A percentile compares a stretch with the other conserved stretches of the same genome.
phyloP scores from a whole-genome alignment of 64 coral and sea anemone species.

The Montipora efflorescens region DNA sequence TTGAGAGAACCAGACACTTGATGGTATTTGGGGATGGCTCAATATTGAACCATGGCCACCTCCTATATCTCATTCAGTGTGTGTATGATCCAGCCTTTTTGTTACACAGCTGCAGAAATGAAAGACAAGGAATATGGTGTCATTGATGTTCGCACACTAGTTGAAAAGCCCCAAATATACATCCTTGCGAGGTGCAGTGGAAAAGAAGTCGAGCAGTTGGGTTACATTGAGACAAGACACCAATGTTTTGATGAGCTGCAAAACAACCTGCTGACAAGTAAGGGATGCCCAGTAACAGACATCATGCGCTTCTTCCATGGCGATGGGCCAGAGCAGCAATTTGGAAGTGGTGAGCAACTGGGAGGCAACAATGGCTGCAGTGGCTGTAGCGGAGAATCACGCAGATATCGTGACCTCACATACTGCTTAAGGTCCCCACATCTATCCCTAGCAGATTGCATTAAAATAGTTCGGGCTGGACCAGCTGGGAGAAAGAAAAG shows the following conservation, averaged over 20 bases:
- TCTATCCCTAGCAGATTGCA: conserved; percentile 35
- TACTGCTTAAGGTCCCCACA: conserved; percentile 52
- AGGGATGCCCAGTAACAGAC: conserved; percentile 12
- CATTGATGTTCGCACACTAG: conserved; percentile 37
- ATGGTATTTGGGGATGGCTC: conserved; percentile 63
- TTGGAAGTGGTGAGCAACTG: conserved; percentile 45
- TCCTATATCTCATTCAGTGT: conserved; percentile 13
- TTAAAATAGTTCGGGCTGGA: conserved; percentile 18
- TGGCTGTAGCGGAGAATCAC: conserved; percentile 23
- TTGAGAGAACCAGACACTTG: conserved; percentile 25
- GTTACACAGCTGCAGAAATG: conserved; percentile 48
- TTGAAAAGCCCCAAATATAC: background rate
- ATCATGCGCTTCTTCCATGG: conserved; percentile 36
- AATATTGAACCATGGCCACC: background rate
- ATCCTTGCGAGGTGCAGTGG: conserved; percentile 25
- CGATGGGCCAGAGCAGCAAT: background rate
- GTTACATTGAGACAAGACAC: conserved; percentile 12
- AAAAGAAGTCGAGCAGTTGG: conserved; percentile 46
- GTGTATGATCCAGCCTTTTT: conserved; percentile 67
- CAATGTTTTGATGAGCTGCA: conserved; percentile 12
- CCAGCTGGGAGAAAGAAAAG: conserved; percentile 48
- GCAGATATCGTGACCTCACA: conserved; percentile 33
- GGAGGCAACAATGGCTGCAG: conserved; percentile 45
- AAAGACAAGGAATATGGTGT: conserved; percentile 31
- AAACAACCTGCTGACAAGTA: background rate